These are phyloP conservation scores for Caenorhabditis elegans DNA, from an alignment of 1,140 invertebrate genomes.

Conservation along the genomic window DNA sequence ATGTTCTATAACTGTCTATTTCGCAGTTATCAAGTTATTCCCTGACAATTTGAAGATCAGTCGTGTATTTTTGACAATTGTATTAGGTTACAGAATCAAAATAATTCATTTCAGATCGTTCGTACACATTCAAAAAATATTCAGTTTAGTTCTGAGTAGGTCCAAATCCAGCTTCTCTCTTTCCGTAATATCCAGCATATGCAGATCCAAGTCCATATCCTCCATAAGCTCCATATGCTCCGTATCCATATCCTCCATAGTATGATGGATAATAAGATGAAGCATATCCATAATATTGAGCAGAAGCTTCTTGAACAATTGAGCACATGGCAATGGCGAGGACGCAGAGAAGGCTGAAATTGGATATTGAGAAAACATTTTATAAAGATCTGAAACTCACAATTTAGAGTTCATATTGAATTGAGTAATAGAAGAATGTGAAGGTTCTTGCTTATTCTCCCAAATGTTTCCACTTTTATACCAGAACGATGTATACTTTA, in stretches of 20 bases:
- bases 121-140: neutral
- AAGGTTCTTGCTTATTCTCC: neutral
- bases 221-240: conserved; percentile 9
- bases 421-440: neutral
- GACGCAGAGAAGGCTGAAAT: neutral
- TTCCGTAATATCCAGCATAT: conserved; percentile 26
- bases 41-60: too few relatives aligned
- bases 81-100: too few relatives aligned
- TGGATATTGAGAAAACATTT: too few relatives aligned
- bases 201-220: conserved; percentile 22
- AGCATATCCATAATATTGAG: conserved; percentile 24
- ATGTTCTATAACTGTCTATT: too few relatives aligned
- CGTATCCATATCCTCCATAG: conserved; percentile 23
- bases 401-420: neutral
- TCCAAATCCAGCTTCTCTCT: conserved; percentile 32
- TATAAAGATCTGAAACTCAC: neutral
- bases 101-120: conserved; percentile 16
- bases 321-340: conserved; percentile 2
- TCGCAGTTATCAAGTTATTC: too few relatives aligned
- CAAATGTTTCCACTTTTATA: neutral
- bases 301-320: conserved; percentile 11
- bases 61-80: too few relatives aligned
- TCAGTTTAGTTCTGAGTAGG: neutral
- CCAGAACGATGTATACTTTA: neutral
- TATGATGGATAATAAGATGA: conserved; percentile 13